Evolutionary conservation across 2,113 vertebrate species (phyloP).

Genomic region (Noturus placidus): DNA sequence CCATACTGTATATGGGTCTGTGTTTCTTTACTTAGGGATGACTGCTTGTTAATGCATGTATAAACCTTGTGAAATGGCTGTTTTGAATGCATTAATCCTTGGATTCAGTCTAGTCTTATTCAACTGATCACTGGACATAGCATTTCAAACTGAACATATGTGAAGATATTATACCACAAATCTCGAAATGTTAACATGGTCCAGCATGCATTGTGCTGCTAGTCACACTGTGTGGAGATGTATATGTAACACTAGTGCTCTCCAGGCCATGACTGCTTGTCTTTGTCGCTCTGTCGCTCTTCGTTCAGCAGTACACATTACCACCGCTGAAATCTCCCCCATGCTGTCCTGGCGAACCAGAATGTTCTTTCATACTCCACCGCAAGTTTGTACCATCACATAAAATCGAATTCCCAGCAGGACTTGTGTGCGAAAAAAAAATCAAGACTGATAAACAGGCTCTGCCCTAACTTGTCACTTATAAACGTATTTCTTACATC

Average conservation of each 20-base stretch:
- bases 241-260: conserved; percentile 13
- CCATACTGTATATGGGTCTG: too few species aligned
- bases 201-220: conserved; percentile 1
- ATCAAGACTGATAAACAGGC: neutral
- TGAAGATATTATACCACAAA: neutral
- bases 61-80: neutral
- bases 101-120: neutral
- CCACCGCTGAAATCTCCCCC: neutral
- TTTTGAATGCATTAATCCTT: neutral
- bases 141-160: neutral
- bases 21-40: neutral
- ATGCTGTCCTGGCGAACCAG: conserved; percentile 4
- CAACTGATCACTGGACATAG: neutral
- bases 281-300: neutral
- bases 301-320: conserved; percentile 2
- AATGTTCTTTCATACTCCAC: conserved; percentile 16
- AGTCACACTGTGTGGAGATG: conserved; percentile 3
- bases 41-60: neutral
- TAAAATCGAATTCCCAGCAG: neutral
- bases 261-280: conserved; percentile 7
- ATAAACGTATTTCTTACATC: neutral
- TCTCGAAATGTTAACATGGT: neutral
- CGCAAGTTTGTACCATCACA: conserved; percentile 2
- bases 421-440: neutral
- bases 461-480: neutral